Conservation (phyloP, 2,113 vertebrate species). For the Speoplatyrhinus poulsoni region DNA sequence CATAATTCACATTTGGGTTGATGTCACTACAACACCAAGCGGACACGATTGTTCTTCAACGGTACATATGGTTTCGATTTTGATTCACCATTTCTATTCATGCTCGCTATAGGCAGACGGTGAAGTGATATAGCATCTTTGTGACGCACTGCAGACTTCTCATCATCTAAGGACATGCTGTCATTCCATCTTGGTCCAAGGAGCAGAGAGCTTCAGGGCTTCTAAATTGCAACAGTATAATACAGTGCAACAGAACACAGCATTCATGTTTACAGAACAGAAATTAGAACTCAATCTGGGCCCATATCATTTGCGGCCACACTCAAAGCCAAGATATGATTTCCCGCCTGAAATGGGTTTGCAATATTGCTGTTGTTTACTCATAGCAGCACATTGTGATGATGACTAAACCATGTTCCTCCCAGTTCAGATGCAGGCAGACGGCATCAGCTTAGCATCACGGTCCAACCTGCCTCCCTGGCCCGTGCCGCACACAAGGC, state of each 20-base stretch:
- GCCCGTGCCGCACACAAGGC: background rate
- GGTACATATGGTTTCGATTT: conserved; percentile 17
- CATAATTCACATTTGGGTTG: too few relatives aligned
- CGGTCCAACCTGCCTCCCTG: conserved; percentile 1
- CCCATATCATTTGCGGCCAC: background rate
- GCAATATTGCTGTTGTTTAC: background rate
- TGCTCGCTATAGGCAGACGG: conserved; percentile 15
- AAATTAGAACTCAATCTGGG: conserved; percentile 3
- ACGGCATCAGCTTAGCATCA: background rate
- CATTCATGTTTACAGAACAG: background rate
- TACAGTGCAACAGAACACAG: background rate
- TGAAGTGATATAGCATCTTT: conserved; percentile 23
- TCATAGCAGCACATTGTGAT: background rate
- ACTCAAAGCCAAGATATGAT: background rate
- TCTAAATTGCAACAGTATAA: background rate
- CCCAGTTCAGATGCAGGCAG: background rate
- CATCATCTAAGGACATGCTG: conserved; percentile 9
- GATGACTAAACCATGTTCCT: background rate
- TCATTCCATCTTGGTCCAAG: conserved; percentile 13
- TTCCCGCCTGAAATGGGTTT: conserved; percentile 6
- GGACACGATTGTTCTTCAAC: too few relatives aligned
- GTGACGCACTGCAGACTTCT: conserved; percentile 27
- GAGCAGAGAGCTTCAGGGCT: background rate
- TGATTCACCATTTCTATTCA: conserved; percentile 35
- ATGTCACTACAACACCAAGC: too few relatives aligned